Evolutionary conservation across 2,888 invertebrate species (phyloP).

Genomic region (Gortyna flavago): DNA sequence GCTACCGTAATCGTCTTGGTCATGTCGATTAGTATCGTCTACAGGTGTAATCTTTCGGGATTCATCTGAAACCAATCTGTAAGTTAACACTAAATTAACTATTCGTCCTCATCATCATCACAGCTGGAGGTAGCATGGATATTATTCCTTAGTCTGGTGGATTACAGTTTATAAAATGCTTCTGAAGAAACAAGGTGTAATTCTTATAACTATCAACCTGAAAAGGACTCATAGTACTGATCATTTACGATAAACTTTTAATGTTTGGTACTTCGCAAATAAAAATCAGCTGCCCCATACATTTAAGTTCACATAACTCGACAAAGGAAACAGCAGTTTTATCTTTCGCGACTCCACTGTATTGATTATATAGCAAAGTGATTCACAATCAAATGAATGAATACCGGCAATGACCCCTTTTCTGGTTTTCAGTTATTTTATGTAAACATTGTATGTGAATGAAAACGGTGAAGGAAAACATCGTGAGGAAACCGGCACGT

Average conservation of each 20-base stretch:
- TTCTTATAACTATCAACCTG: neutral
- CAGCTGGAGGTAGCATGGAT: neutral
- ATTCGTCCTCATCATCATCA: neutral
- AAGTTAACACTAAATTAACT: constrained; percentile 15
- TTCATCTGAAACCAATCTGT: constrained; percentile 37
- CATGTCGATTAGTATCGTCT: constrained; percentile 7
- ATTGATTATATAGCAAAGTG: neutral
- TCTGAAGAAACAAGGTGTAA: neutral
- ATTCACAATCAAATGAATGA: neutral
- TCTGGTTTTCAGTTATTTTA: neutral
- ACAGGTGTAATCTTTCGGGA: constrained; percentile 1
- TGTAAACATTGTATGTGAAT: neutral
- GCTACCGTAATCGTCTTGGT: neutral
- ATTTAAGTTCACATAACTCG: neutral
- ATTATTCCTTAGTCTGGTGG: neutral
- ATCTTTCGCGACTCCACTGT: neutral
- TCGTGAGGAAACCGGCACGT: no score
- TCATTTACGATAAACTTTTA: neutral
- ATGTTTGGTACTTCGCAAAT: neutral
- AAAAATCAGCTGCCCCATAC: neutral
- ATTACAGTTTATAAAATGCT: neutral
- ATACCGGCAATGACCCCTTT: neutral
- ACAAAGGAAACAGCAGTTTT: neutral
- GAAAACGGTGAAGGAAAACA: no score
- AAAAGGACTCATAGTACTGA: neutral